Evolutionary conservation across 2,113 vertebrate species (phyloP).

Genomic region (Pelusios castaneus): DNA sequence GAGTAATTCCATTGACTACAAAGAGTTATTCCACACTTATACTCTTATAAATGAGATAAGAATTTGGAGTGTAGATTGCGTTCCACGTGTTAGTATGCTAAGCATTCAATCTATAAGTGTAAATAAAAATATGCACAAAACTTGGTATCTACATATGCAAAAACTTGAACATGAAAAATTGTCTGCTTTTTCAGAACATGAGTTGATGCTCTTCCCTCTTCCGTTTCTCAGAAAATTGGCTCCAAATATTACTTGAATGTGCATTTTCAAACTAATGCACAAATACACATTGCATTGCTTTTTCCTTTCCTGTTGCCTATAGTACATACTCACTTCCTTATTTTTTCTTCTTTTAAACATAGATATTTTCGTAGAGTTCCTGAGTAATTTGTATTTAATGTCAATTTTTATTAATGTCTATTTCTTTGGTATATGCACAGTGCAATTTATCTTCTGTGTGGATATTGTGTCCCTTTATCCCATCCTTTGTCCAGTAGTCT

Average conservation of each 20-base stretch:
- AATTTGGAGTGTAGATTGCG: neutral
- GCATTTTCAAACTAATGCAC: neutral
- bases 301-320: neutral
- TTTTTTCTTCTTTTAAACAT: neutral
- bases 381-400: neutral
- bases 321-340: neutral
- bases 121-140: neutral
- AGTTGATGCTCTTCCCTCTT: neutral
- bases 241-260: neutral
- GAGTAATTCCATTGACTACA: neutral
- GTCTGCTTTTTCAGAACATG: neutral
- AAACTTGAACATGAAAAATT: neutral
- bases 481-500: neutral
- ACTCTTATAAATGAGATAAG: neutral
- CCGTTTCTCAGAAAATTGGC: neutral
- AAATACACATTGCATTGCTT: neutral
- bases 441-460: too few relatives aligned
- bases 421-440: too few relatives aligned
- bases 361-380: neutral
- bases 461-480: too few relatives aligned
- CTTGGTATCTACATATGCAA: neutral
- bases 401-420: neutral
- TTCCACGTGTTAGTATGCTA: neutral
- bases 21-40: neutral
- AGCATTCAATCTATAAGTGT: neutral